Percentiles rank a stretch among this genome's conserved stretches.
These are phyloP conservation scores for Sternotherus odoratus DNA, from an alignment of 2,797 vertebrate species.

Conservation along the genomic window DNA sequence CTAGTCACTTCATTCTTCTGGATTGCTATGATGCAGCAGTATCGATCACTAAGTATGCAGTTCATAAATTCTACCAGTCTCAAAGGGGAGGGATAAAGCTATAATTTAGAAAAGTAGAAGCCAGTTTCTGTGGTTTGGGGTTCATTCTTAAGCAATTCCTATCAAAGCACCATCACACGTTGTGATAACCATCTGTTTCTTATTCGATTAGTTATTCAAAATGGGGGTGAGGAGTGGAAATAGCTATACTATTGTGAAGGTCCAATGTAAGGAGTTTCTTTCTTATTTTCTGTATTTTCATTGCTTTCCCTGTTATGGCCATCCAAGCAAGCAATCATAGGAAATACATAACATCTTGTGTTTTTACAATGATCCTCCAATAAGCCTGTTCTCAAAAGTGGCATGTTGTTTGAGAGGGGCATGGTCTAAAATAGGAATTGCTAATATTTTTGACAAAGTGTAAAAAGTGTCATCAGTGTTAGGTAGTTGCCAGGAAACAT, in stretches of 20 bases:
- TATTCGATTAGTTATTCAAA: not conserved
- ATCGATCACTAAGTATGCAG: not conserved
- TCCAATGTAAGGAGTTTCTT: not conserved
- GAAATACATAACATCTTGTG: not conserved
- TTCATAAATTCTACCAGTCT: conserved; percentile 3
- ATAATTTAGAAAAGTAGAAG: not conserved
- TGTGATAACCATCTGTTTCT: not conserved
- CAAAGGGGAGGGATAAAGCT: not conserved
- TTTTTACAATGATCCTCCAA: not conserved
- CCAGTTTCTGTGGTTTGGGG: not conserved
- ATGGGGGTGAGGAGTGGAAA: not conserved
- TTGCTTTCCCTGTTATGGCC: not conserved
- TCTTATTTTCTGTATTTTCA: not conserved
- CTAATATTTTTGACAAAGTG: not conserved
- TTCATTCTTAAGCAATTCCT: not conserved
- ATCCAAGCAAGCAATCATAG: not conserved
- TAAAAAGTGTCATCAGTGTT: not conserved
- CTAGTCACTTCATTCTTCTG: not conserved
- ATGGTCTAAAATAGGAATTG: not conserved
- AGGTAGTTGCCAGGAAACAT: not conserved
- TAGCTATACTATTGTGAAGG: not conserved
- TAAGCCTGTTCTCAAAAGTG: not conserved
- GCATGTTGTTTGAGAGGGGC: not conserved
- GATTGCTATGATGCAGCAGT: not conserved
- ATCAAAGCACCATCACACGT: not conserved